Conservation (phyloP, 2,797 vertebrate genomes). For the Tokudaia tokunoshimensis region DNA sequence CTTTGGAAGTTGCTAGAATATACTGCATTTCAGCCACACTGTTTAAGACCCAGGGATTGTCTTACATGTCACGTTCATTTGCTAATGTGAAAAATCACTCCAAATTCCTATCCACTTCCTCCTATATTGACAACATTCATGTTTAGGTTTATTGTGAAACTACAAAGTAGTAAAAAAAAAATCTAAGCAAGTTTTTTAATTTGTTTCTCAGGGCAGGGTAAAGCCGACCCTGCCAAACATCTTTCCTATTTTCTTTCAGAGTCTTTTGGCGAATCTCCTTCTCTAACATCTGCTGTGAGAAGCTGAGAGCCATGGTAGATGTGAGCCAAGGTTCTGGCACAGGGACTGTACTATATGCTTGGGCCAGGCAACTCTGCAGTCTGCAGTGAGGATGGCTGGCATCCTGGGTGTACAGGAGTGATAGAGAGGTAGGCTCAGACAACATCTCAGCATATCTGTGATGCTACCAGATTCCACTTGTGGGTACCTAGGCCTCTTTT, state of each 20-base stretch:
- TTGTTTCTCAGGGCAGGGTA: slow-evolving; percentile 19
- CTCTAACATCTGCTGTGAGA: background rate
- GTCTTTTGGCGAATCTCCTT: slow-evolving; percentile 21
- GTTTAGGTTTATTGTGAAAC: slow-evolving; percentile 39
- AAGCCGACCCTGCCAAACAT: background rate
- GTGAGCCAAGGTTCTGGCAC: background rate
- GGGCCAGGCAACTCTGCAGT: background rate
- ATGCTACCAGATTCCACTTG: background rate
- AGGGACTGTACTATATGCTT: background rate
- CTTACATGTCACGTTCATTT: slow-evolving; percentile 40
- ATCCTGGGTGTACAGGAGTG: background rate
- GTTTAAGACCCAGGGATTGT: slow-evolving; percentile 23
- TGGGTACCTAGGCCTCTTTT: background rate
- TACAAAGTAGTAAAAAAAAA: background rate
- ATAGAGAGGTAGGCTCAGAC: background rate
- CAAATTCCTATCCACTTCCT: background rate
- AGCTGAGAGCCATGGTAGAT: background rate
- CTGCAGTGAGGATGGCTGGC: background rate
- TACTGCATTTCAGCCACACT: background rate
- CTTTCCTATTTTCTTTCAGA: background rate
- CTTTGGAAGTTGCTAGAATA: background rate
- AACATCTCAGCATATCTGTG: background rate
- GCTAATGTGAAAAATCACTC: slow-evolving; percentile 49
- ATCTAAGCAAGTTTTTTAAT: background rate
- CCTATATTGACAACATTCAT: background rate